A percentile compares a stretch with the other conserved stretches of the same genome.
Evolutionary conservation across 1,140 invertebrate species (phyloP).

Genomic region (Achroia grisella): DNA sequence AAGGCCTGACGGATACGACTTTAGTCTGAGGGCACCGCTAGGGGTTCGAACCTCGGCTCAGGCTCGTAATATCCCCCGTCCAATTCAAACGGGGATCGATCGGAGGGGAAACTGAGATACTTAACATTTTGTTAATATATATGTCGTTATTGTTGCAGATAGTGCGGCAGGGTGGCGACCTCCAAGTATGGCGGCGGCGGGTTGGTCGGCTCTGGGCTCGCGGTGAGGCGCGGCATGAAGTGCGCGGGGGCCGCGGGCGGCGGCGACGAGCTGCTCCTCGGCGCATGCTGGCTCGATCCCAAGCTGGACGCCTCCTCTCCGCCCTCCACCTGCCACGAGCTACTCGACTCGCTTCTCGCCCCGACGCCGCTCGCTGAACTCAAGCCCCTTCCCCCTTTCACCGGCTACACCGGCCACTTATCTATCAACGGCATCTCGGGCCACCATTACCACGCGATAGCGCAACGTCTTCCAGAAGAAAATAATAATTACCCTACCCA

Average conservation of each 20-base stretch:
- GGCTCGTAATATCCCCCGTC: too few relatives aligned
- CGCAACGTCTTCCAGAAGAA: slow-evolving; percentile 78
- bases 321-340: slow-evolving; percentile 48
- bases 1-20: too few relatives aligned
- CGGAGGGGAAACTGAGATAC: too few relatives aligned
- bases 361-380: slow-evolving; percentile 83
- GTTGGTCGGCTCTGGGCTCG: slow-evolving; percentile 49
- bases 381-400: slow-evolving; percentile 90
- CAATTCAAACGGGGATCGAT: too few relatives aligned
- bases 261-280: slow-evolving; percentile 72
- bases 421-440: slow-evolving; percentile 89
- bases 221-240: slow-evolving; percentile 66
- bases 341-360: slow-evolving; percentile 77
- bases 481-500: slow-evolving; percentile 80
- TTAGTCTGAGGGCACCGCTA: too few relatives aligned
- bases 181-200: slow-evolving; percentile 68
- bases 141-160: slow-evolving; percentile 41
- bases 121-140: too few relatives aligned
- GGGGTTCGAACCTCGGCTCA: too few relatives aligned
- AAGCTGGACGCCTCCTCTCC: slow-evolving; percentile 59
- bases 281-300: slow-evolving; percentile 74
- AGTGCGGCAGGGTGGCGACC: slow-evolving; percentile 65
- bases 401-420: slow-evolving; percentile 86
- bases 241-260: slow-evolving; percentile 37
- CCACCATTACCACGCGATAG: slow-evolving; percentile 90